Evolutionary conservation across 2,888 invertebrate genomes (phyloP).

Genomic region (Phanerotoma sp.): DNA sequence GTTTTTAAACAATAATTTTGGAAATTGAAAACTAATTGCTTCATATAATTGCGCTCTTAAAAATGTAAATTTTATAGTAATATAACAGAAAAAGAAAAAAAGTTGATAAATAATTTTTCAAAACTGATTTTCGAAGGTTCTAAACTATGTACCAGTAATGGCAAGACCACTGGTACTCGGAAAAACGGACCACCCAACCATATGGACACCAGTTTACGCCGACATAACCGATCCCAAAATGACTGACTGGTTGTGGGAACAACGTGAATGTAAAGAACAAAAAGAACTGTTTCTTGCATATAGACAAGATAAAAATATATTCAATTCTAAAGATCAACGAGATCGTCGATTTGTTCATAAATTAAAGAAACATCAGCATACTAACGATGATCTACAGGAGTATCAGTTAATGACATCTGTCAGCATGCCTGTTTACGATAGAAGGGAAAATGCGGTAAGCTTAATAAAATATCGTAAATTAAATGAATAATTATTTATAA

Average conservation of each 20-base stretch:
- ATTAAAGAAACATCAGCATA: constrained; percentile 62
- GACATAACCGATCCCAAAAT: constrained; percentile 90
- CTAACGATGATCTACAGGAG: constrained; percentile 62
- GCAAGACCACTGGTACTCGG: constrained; percentile 92
- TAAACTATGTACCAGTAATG: constrained; percentile 96
- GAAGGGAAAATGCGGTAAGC: constrained; percentile 81
- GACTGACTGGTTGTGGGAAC: constrained; percentile 89
- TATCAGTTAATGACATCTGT: constrained; percentile 91
- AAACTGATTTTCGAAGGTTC: constrained; percentile 51
- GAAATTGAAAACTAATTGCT: too few species aligned
- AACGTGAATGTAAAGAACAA: constrained; percentile 77
- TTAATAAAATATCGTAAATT: not conserved
- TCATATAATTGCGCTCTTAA: too few species aligned
- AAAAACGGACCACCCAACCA: constrained; percentile 81
- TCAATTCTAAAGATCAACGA: constrained; percentile 67
- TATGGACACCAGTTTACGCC: constrained; percentile 97
- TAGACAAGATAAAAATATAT: constrained; percentile 63
- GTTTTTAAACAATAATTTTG: too few species aligned
- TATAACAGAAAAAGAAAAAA: not conserved
- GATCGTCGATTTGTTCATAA: constrained; percentile 64
- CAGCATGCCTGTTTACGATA: constrained; percentile 90
- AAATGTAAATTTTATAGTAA: too few species aligned
- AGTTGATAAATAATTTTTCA: not conserved
- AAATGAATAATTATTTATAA: not conserved
- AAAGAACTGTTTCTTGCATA: constrained; percentile 72